Evolutionary conservation across 2,888 invertebrate species (phyloP).

Genomic region (Syrista parreyssii): DNA sequence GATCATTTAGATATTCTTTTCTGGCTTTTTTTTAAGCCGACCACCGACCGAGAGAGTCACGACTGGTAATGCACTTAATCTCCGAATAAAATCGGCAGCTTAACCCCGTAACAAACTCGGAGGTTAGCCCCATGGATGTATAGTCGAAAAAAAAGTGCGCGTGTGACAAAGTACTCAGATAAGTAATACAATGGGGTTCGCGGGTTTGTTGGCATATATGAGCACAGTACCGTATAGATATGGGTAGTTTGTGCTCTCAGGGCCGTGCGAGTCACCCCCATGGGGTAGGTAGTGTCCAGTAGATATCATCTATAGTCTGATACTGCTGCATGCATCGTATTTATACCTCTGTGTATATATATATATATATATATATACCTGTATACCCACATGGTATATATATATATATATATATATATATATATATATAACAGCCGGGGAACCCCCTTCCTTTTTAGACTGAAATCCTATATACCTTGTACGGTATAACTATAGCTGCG

Average conservation of each 20-base stretch:
- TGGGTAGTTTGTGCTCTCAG: conserved; percentile 21
- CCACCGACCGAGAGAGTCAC: conserved; percentile 26
- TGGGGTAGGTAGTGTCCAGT: conserved; percentile 15
- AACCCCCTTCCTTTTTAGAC: background rate
- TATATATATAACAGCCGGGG: background rate
- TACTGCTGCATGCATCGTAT: background rate
- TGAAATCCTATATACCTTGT: background rate
- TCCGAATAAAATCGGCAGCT: conserved; percentile 27
- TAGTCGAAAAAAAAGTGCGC: conserved; percentile 27
- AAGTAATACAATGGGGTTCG: conserved; percentile 36
- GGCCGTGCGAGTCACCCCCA: conserved; percentile 22
- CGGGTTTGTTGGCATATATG: conserved; percentile 19
- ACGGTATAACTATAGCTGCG: background rate
- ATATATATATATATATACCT: too few relatives aligned
- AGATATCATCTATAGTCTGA: conserved; percentile 18
- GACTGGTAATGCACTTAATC: conserved; percentile 23
- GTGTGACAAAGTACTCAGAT: conserved; percentile 37
- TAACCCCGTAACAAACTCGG: conserved; percentile 15
- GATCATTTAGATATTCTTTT: conserved; percentile 15
- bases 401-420: background rate
- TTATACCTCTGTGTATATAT: background rate
- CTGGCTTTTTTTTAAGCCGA: conserved; percentile 13
- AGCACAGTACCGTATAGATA: conserved; percentile 11
- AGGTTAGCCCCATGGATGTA: conserved; percentile 15
- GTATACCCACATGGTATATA: background rate